Evolutionary conservation across 1,140 invertebrate species (phyloP), one percentile per base, ranked within the genome.

Genomic region (Drosophila bipectinata): DNA sequence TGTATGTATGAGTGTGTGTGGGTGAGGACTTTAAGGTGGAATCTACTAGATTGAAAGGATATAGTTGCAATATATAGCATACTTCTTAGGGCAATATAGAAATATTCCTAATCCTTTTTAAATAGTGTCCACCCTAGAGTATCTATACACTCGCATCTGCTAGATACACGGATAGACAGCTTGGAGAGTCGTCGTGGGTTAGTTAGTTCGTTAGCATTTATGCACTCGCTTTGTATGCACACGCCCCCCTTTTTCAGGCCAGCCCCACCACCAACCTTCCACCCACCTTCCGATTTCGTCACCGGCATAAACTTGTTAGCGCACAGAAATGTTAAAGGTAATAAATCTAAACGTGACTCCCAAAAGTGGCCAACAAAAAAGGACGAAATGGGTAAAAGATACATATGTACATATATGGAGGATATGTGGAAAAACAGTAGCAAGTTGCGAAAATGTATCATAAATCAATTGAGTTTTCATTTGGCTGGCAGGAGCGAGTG

Each of bases 181-280:
- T 47, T 24, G 63, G 32, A 66, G 56, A 73, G 82, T 83, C 75
- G 63, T 67, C 80, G 59, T 80, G 81, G 78, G 81, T 84, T 85
- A 84, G 81, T 84, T 84, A 84, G 81, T 84, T 84, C 81, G 81
- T 84, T 84, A 84, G 81, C 81, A 84, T 84, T 84, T 84, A 84
- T 84, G 77, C 80, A 85, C 77, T 84, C 58, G 52, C 77, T 80
- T 61, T 76, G 64, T 55, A 64, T 72, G 66, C 64, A 49, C 67
- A 67, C 58, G 34, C 54, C 64, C 26, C 18, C 30, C n/a, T 47
- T 24, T 47, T 44, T 37, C 8, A 1, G 6, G 7, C 24, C 10
- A 14, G 39, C 18, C 5, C 26, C 26, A 5, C 26, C 26, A 4
- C 26, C 26, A 6, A 28, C 26, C 6, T 6, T 26, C 15, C 15